Percentiles rank a stretch among this genome's conserved stretches.
Conservation (phyloP, 2,113 vertebrate genomes). For the Hystrix brachyura region DNA sequence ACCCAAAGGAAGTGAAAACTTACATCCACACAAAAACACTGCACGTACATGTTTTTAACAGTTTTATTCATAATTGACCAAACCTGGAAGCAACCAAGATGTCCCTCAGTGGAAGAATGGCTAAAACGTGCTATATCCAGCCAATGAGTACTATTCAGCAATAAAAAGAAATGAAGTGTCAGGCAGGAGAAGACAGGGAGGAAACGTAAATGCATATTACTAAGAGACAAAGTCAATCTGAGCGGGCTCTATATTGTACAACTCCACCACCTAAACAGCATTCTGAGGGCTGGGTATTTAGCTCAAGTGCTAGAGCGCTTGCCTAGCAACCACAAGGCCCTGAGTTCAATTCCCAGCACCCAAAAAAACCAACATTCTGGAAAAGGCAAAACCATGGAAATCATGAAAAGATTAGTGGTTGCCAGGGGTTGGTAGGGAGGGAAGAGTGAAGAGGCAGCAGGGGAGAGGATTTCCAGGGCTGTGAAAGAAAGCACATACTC, state of each 20-base stretch:
- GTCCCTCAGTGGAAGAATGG: not conserved
- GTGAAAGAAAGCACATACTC: not conserved
- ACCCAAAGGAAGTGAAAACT: not conserved
- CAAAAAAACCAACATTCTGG: not conserved
- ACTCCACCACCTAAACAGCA: not conserved
- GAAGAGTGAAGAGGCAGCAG: not conserved
- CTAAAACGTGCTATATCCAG: not conserved
- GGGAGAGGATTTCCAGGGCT: not conserved
- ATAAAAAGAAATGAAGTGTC: not conserved
- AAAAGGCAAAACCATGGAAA: not conserved
- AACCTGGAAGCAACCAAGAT: not conserved
- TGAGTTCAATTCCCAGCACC: too few relatives aligned
- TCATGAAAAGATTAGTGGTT: not conserved
- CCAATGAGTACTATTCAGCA: not conserved
- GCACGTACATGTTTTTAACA: too few relatives aligned
- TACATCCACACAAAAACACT: not conserved
- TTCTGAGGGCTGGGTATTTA: not conserved
- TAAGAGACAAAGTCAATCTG: not conserved
- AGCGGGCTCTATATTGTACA: accelerated
- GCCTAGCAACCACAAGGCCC: too few relatives aligned
- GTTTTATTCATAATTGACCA: too few relatives aligned
- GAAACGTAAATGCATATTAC: accelerated
- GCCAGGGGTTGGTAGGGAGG: accelerated
- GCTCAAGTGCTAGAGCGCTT: too few relatives aligned
- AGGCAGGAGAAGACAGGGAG: not conserved